A percentile compares a stretch with the other conserved stretches of the same genome.
Evolutionary conservation across 2,113 vertebrate species (phyloP).

Genomic region (Dasyornis broadbenti): DNA sequence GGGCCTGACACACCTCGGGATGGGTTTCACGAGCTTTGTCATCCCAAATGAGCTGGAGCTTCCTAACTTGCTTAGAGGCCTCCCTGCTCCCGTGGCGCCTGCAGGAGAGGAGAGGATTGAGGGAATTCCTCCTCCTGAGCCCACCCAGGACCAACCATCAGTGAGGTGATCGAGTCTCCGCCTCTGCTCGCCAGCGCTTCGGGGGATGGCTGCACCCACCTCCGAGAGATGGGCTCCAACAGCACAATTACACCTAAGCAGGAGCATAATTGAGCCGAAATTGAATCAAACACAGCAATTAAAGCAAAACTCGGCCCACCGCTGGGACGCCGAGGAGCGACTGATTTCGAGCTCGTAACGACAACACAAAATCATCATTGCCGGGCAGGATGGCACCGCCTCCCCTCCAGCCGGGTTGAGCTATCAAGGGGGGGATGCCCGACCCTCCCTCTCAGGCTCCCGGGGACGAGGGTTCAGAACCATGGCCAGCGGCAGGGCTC

Average conservation of each 20-base stretch:
- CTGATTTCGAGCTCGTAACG: constrained; percentile 65
- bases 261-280: constrained; percentile 66
- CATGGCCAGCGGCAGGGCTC: neutral
- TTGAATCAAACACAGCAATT: constrained; percentile 75
- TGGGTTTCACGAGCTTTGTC: neutral
- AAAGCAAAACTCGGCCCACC: constrained; percentile 65
- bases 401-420: neutral
- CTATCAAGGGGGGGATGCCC: neutral
- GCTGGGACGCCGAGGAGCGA: constrained; percentile 44
- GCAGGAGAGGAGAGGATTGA: neutral
- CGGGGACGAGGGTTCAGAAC: constrained; percentile 1
- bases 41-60: neutral
- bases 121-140: neutral
- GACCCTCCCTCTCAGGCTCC: accelerated
- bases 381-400: neutral
- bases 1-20: neutral
- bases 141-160: neutral
- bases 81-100: neutral
- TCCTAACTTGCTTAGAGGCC: neutral
- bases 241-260: constrained; percentile 68
- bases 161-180: neutral
- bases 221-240: neutral
- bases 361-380: constrained; percentile 43
- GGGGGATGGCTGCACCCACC: neutral
- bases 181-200: neutral